Conservation (phyloP, 2,797 vertebrate species). For the Chiroxiphia lanceolata region DNA sequence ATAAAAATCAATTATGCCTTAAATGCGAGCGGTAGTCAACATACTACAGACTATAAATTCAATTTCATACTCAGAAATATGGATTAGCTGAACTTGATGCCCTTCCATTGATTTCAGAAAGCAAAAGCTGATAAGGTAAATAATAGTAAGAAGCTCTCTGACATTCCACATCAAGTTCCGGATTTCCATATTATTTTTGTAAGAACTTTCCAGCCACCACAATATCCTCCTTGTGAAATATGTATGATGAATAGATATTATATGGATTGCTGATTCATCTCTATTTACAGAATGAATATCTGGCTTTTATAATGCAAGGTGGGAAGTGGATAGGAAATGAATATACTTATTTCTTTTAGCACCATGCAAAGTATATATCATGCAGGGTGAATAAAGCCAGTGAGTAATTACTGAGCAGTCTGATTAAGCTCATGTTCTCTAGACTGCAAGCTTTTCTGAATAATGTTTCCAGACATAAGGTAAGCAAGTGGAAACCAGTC, state of each 20-base stretch:
- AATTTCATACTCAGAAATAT: constrained; percentile 89
- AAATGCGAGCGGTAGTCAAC: constrained; percentile 85
- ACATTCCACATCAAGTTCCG: constrained; percentile 84
- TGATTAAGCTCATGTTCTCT: constrained; percentile 62
- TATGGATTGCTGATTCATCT: constrained; percentile 85
- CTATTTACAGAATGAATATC: constrained; percentile 78
- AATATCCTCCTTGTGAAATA: constrained; percentile 85
- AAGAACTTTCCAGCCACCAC: constrained; percentile 80
- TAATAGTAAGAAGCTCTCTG: constrained; percentile 84
- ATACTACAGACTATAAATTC: constrained; percentile 86
- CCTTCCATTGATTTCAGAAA: constrained; percentile 87
- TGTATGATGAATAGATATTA: constrained; percentile 85
- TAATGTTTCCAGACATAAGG: constrained; percentile 51
- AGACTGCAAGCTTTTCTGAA: constrained; percentile 55
- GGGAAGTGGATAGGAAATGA: constrained; percentile 69
- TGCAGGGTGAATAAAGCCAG: constrained; percentile 62
- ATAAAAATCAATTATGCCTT: constrained; percentile 95
- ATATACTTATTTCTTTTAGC: constrained; percentile 71
- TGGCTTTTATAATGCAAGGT: constrained; percentile 77
- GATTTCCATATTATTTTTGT: constrained; percentile 86
- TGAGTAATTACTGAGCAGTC: constrained; percentile 70
- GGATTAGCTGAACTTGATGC: constrained; percentile 88
- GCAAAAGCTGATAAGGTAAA: constrained; percentile 88
- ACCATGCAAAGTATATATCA: constrained; percentile 56
- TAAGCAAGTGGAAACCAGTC: constrained; percentile 11